A percentile compares a stretch with the other conserved stretches of the same genome.
Conservation (phyloP, 1,140 invertebrate genomes). For the Eumeta japonica region DNA sequence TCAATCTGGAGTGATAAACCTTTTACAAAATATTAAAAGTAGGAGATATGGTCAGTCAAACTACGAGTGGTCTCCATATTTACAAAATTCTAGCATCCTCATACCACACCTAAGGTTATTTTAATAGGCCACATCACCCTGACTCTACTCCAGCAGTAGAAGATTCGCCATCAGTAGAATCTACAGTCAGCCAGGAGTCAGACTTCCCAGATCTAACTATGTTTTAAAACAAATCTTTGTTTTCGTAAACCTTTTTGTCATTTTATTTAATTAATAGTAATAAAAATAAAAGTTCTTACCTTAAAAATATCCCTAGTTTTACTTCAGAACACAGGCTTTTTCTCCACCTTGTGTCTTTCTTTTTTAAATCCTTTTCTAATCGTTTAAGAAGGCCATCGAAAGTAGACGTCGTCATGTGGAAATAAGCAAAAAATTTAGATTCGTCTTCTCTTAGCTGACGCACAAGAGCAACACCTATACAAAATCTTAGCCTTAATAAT, state of each 20-base stretch:
- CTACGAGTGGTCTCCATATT: conserved; percentile 5
- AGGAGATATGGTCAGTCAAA: conserved; percentile 7
- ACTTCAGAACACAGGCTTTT: conserved; percentile 12
- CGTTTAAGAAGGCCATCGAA: conserved; percentile 17
- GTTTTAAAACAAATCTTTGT: too few relatives aligned
- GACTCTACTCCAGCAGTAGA: conserved; percentile 6
- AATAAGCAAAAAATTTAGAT: too few relatives aligned
- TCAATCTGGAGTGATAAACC: conserved; percentile 16
- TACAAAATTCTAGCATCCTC: conserved; percentile 6
- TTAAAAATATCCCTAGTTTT: too few relatives aligned
- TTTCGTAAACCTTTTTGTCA: conserved; percentile 7
- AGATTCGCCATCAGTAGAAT: conserved; percentile 9
- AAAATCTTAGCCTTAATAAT: conserved; percentile 5
- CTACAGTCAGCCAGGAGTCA: conserved; percentile 7
- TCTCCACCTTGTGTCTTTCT: conserved; percentile 10
- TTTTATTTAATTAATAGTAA: too few relatives aligned
- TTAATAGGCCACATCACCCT: conserved; percentile 4
- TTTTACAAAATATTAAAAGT: conserved; percentile 18
- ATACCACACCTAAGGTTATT: conserved; percentile 6
- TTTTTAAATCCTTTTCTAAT: conserved; percentile 15
- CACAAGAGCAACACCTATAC: conserved; percentile 5
- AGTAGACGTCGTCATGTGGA: conserved; percentile 14
- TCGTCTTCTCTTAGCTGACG: conserved; percentile 5
- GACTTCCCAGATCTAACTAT: conserved; percentile 9
- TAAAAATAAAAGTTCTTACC: conserved; percentile 12